phyloP scores from a whole-genome alignment of 2,888 invertebrate species.

The Thecocarcelia acutangulata region DNA sequence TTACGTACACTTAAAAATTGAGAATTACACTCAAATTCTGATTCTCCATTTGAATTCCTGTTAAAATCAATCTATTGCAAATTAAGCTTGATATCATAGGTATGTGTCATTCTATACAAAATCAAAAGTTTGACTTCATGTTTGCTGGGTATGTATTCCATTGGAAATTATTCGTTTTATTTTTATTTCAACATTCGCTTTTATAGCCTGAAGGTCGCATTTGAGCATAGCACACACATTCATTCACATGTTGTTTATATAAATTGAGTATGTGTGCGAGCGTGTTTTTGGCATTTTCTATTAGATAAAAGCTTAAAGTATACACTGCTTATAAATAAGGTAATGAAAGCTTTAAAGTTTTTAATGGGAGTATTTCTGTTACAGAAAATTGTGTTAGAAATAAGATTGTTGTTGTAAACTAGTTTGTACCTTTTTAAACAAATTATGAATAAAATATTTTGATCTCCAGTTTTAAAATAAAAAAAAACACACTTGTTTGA shows the following conservation, averaged over 20 bases:
- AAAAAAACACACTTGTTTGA: slow-evolving; percentile 25
- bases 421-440: slow-evolving; percentile 54
- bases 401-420: slow-evolving; percentile 24
- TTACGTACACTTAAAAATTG: no score
- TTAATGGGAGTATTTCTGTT: slow-evolving; percentile 14
- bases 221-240: slow-evolving; percentile 4
- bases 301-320: background rate
- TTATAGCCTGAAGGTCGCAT: slow-evolving; percentile 53
- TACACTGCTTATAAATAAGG: slow-evolving; percentile 32
- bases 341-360: slow-evolving; percentile 58
- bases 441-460: slow-evolving; percentile 35
- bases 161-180: slow-evolving; percentile 24
- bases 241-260: no score
- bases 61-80: no score
- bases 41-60: no score
- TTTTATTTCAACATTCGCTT: slow-evolving; percentile 45
- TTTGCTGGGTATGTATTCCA: no score
- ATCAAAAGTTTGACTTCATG: no score
- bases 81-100: no score
- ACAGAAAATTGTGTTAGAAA: slow-evolving; percentile 19
- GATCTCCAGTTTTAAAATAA: slow-evolving; percentile 40
- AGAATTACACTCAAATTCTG: no score
- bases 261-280: no score
- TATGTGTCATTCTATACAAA: no score
- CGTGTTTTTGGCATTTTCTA: no score